phyloP scores from a whole-genome alignment of 2,797 vertebrate genomes.

The Avahi laniger region DNA sequence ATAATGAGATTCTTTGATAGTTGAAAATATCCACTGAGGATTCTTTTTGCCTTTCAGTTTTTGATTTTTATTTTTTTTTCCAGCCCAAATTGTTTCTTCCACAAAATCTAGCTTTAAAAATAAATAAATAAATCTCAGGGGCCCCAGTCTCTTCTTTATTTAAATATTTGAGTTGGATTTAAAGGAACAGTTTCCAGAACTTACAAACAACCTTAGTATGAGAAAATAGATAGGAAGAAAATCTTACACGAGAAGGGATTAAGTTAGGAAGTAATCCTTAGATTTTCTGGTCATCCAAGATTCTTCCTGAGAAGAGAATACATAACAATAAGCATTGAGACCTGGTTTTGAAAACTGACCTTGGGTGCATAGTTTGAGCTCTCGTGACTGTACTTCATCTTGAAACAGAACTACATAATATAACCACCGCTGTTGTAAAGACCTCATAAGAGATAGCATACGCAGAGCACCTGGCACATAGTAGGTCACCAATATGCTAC shows the following conservation, averaged over 20 bases:
- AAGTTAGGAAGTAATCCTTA: neutral
- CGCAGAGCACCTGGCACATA: neutral
- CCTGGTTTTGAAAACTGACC: neutral
- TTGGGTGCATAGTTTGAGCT: neutral
- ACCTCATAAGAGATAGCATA: neutral
- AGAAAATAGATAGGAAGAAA: neutral
- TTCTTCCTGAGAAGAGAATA: neutral
- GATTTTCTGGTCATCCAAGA: neutral
- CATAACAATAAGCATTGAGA: neutral
- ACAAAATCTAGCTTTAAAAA: neutral
- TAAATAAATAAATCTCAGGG: neutral
- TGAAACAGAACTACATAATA: neutral
- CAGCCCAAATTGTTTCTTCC: slow-evolving; percentile 19
- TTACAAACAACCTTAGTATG: neutral
- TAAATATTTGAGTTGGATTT: slow-evolving; percentile 43
- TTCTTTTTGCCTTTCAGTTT: neutral
- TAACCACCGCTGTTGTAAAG: neutral
- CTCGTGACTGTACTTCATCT: neutral
- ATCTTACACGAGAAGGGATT: neutral
- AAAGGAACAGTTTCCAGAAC: slow-evolving; percentile 34
- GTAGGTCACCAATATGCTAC: neutral
- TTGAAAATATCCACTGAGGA: slow-evolving; percentile 17
- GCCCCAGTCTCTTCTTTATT: neutral
- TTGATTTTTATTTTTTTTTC: neutral
- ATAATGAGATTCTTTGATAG: neutral